A percentile compares a stretch with the other conserved stretches of the same genome.
These are phyloP conservation scores for Drosophila nannoptera DNA, from an alignment of 1,140 invertebrate genomes.

Conservation along the genomic window DNA sequence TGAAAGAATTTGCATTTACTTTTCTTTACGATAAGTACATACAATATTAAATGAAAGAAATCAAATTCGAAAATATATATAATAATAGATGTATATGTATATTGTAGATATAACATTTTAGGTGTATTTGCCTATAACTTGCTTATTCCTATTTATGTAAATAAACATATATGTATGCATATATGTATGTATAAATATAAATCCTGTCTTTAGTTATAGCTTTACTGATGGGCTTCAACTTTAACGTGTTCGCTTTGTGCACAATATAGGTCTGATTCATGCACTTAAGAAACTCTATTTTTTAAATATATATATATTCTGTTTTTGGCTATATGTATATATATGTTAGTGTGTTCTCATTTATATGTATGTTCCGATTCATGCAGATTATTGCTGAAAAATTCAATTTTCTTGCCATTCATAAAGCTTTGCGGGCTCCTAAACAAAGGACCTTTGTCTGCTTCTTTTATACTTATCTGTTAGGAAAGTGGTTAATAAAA, in stretches of 20 bases:
- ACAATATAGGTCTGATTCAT: conserved; percentile 1
- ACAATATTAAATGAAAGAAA: conserved; percentile 49
- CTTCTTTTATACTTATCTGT: neutral
- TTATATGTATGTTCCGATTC: conserved; percentile 27
- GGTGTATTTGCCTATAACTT: conserved; percentile 51
- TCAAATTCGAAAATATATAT: conserved; percentile 34
- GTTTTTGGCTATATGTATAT: conserved; percentile 10
- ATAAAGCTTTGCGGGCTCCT: conserved; percentile 63
- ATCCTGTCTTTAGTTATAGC: conserved; percentile 45
- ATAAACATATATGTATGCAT: conserved; percentile 41
- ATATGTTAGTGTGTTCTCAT: conserved; percentile 3
- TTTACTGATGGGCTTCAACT: conserved; percentile 31
- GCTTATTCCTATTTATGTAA: conserved; percentile 39
- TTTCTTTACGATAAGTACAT: conserved; percentile 33
- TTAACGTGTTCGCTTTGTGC: conserved; percentile 10
- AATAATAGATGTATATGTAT: conserved; percentile 31
- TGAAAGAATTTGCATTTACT: conserved; percentile 52
- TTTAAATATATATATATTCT: neutral
- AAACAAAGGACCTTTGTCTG: conserved; percentile 13
- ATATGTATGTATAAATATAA: conserved; percentile 16
- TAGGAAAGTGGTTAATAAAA: conserved; percentile 57
- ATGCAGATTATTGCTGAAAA: conserved; percentile 41
- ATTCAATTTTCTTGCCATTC: conserved; percentile 29
- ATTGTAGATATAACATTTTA: conserved; percentile 63
- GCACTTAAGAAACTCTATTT: neutral